Base-by-base conservation (phyloP, 2,797 vertebrate species). In the Clarias pachynema region DNA sequence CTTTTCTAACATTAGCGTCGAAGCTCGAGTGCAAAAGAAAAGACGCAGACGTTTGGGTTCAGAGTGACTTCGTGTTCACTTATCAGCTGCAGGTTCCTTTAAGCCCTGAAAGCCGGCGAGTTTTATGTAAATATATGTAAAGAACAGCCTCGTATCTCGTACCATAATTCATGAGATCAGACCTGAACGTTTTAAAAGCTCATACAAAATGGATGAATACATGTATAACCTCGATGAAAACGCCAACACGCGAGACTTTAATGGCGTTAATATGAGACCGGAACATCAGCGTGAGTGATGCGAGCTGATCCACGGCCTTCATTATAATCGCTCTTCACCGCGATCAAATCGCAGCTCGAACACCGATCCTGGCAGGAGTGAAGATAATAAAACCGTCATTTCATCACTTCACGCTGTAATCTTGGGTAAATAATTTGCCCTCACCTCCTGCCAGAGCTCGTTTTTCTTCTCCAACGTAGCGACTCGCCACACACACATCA, bases 381-480 rank as follows among this genome's bases (percentile, higher is more conserved):
- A 73, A 92, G 92, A 91, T 89, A 91, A 93, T 94, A 94, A 95
- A 95, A 94, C 86, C 59, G 92, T 92, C 40, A 93, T 94, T 94
- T 93, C 90, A 93, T 93, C 63, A 87, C 93, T 94, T 93, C 89
- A 89, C 88, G 91, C 88, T 86, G 90, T 94, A 85, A 93, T 92
- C 94, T 92, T 88, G 91, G 92, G 89, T 89, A 89, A 91, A 93
- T 90, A 86, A 93, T 92, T 86, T 89, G 92, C 89, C 89, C 89
- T 78, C 83, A 85, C 85, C 90, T 90, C 90, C 86, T 74, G 89
- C 86, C 82, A 88, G 87, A 91, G 90, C 92, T 92, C 87, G 93
- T 93, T 89, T 92, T 91, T 92, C 81, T 83, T 72, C 37, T 24
- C 66, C 24, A 85, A 82, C 74, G 24, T 79, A 26, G 3, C 59